Percentiles rank a stretch among this genome's conserved stretches.
Conservation (phyloP, 2,888 invertebrate genomes). For the Pristionchus fissidentatus region DNA sequence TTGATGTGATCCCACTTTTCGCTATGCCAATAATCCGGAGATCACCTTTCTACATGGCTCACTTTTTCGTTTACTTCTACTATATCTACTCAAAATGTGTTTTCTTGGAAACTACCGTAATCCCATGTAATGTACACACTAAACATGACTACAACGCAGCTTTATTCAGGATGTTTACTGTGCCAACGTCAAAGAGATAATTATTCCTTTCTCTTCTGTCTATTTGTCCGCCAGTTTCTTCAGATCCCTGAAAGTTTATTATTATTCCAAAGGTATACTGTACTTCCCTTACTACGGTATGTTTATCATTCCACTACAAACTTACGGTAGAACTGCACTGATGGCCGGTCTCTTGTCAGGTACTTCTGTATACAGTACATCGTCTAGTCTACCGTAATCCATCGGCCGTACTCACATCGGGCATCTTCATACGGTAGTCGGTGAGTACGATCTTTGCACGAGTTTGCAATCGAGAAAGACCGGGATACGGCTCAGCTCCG, state of each 20-base stretch:
- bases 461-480: conserved; percentile 66
- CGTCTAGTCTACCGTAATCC: conserved; percentile 49
- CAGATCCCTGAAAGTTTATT: conserved; percentile 24
- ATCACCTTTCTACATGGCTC: no score
- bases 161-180: conserved; percentile 16
- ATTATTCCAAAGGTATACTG: background rate
- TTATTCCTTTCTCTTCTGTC: conserved; percentile 11
- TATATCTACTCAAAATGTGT: no score
- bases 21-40: no score
- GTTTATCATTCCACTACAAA: background rate
- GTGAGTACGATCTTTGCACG: conserved; percentile 70
- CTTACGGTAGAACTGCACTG: conserved; percentile 50
- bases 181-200: conserved; percentile 11
- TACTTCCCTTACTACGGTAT: background rate
- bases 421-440: conserved; percentile 70
- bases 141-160: conserved; percentile 10
- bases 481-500: conserved; percentile 70
- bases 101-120: no score
- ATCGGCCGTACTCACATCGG: conserved; percentile 54
- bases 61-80: no score
- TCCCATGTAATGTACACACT: no score
- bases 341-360: conserved; percentile 66
- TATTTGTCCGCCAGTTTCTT: conserved; percentile 35
- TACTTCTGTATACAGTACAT: conserved; percentile 59
- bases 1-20: no score